Percentiles rank a stretch among this genome's conserved stretches.
phyloP scores from a whole-genome alignment of 2,113 vertebrate genomes.

The Calyptomena viridis region DNA sequence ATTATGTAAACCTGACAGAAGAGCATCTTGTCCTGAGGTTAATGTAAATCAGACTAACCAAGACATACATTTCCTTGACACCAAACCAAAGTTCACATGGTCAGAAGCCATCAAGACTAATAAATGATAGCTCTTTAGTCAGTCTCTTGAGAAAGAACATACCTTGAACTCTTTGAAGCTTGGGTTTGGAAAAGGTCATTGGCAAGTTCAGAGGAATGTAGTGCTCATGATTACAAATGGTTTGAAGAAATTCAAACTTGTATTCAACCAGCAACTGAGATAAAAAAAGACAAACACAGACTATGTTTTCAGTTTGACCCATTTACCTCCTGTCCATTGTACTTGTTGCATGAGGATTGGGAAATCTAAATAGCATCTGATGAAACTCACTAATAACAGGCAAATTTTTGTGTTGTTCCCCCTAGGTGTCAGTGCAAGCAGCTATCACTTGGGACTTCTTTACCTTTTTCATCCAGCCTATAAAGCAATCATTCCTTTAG shows the following conservation, averaged over 20 bases:
- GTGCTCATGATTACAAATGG: constrained; percentile 92
- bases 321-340: not conserved
- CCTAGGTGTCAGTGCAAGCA: not conserved
- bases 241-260: constrained; percentile 96
- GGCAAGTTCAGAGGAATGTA: constrained; percentile 96
- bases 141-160: not conserved
- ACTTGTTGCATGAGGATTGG: not conserved
- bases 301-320: not conserved
- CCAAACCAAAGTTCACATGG: not conserved
- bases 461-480: not conserved
- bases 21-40: not conserved
- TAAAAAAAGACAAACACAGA: not conserved
- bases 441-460: not conserved
- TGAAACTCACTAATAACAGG: not conserved
- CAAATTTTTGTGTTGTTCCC: not conserved
- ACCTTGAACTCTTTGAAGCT: constrained; percentile 92
- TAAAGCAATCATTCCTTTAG: not conserved
- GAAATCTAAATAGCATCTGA: not conserved
- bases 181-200: constrained; percentile 92
- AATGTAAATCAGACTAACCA: not conserved
- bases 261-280: constrained; percentile 89
- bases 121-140: not conserved
- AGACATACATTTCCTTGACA: not conserved
- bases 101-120: not conserved
- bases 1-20: not conserved